phyloP scores from a whole-genome alignment of 2,113 vertebrate species.

The Triplophysa tibetana region DNA sequence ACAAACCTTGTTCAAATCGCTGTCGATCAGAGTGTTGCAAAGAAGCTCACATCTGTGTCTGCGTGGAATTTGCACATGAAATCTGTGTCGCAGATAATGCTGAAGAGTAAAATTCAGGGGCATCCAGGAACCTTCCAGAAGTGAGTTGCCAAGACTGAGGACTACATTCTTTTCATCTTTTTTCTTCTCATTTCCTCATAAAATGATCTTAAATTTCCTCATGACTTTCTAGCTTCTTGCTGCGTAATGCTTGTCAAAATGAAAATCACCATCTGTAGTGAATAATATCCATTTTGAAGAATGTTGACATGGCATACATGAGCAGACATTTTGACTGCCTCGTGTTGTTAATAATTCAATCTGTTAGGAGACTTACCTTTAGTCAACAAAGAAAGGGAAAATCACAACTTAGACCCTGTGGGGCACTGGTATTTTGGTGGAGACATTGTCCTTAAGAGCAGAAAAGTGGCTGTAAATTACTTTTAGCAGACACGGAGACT shows the following conservation, averaged over 20 bases:
- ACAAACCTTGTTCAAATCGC: neutral
- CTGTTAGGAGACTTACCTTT: slow-evolving; percentile 49
- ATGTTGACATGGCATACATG: neutral
- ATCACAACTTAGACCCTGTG: neutral
- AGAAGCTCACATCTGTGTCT: neutral
- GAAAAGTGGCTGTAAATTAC: neutral
- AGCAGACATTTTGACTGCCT: neutral
- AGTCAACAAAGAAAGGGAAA: neutral
- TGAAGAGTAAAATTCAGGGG: no score
- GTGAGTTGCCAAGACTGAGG: neutral
- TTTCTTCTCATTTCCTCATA: neutral
- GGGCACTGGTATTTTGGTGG: slow-evolving; percentile 55
- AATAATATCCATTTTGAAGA: neutral
- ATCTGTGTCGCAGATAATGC: no score
- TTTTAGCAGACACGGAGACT: neutral
- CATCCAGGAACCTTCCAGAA: no score
- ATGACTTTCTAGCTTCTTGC: neutral
- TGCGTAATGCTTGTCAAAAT: neutral
- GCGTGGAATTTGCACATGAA: neutral
- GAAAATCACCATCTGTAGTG: neutral
- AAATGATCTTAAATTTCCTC: neutral
- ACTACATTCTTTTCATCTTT: neutral
- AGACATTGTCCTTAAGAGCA: slow-evolving; percentile 24
- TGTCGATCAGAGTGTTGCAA: neutral
- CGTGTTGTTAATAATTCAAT: neutral